Base-by-base conservation (phyloP, 2,797 vertebrate genomes). In the Pseudochaenichthys georgianus region DNA sequence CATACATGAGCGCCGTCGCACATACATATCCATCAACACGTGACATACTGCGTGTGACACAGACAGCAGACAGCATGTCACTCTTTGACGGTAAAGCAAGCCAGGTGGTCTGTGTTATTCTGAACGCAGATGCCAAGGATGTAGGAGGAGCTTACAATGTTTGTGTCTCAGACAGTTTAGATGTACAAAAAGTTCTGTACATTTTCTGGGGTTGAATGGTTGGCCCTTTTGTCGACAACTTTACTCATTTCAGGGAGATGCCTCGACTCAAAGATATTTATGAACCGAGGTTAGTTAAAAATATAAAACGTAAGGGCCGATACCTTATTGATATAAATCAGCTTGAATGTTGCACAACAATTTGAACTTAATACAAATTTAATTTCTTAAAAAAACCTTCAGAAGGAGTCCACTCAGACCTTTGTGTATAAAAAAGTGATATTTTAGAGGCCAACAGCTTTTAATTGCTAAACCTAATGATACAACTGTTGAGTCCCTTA, bases 131-230 rank as follows among this genome's bases (percentile, higher is more conserved):
- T 63, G 11, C 19, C 16, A 41, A 34, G 43, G 28, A 23, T 45
- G 73, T 7, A 55, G 67, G 64, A 68, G 60, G 71, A 64, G 78
- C 53, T 34, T 41, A 8, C 1, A 5, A 60, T 79, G 73, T 71
- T 82, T 80, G 4, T 70, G 57, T 73, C 53, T 62, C 46, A 28
- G 28, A 28, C 28, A n/a, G 51, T 21, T 28, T 17, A 28, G 16
- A 48, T 60, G 53, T 21, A 61, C 28, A 70, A 16, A 28, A 13
- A 0, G n/a, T 53, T 43, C 42, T 43, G 45, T 54, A n/a, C 6
- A 28, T 43, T 53, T 62, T 50, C 17, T 69, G 8, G 16, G 9
- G 60, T n/a, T 46, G 23, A 75, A 65, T 50, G 41, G 16, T 66
- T 16, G 42, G 38, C 45, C 34, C 28, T 13, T 19, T 50, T 48